These are phyloP conservation scores for Habrosyne pyritoides DNA, from an alignment of 2,888 invertebrate species.

Conservation along the genomic window DNA sequence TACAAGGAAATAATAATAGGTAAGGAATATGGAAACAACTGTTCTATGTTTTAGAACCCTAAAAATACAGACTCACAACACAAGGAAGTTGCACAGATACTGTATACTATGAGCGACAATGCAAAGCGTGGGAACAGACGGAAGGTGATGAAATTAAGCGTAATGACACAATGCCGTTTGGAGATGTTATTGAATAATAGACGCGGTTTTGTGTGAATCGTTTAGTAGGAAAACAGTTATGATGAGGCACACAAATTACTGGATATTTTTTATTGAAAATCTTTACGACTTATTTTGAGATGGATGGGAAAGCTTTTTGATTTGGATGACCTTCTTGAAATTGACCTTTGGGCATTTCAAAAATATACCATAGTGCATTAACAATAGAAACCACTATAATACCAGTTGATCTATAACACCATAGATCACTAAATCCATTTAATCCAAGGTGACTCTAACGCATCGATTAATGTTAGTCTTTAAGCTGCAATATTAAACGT, in stretches of 20 bases:
- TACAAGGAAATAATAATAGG: no score
- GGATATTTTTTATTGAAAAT: no score
- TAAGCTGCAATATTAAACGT: not conserved
- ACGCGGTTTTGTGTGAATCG: not conserved
- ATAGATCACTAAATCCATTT: constrained; percentile 5
- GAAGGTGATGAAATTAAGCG: constrained; percentile 14
- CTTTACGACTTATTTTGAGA: no score
- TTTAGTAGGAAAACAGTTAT: not conserved
- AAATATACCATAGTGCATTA: not conserved
- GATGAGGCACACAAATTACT: not conserved
- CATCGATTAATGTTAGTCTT: not conserved
- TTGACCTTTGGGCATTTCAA: not conserved
- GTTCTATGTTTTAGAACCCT: not conserved
- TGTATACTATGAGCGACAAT: constrained; percentile 1
- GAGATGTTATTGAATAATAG: not conserved
- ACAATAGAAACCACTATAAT: not conserved
- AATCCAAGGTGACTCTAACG: not conserved
- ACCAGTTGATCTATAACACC: not conserved
- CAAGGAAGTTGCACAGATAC: not conserved
- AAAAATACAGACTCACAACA: not conserved
- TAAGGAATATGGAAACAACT: no score
- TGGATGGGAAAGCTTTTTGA: no score
- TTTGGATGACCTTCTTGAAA: not conserved
- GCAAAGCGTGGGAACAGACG: constrained; percentile 33
- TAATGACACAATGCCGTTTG: constrained; percentile 7